Evolutionary conservation across 2,888 invertebrate genomes (phyloP), one percentile per base, ranked within the genome.

Genomic region (Epinotia demarniana): DNA sequence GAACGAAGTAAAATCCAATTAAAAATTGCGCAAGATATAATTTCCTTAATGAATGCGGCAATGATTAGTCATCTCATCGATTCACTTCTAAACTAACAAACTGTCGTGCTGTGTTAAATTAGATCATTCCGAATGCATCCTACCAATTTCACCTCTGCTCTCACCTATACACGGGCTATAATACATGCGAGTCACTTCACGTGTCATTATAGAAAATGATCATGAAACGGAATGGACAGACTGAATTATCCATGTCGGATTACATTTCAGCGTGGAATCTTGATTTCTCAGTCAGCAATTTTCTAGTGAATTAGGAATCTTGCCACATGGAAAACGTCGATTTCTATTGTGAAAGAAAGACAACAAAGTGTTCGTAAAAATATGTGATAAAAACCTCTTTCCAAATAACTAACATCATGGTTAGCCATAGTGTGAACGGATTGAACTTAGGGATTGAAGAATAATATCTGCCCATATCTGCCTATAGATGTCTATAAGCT

Each of bases 141-240:
- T 75, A 62, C 27, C 75, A 72, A 67, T 72, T 72, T 75, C 71
- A 75, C 75, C 72, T 72, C 46, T 72, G 71, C 72, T 75, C 46
- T 72, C 61, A 67, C 67, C 66, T 69, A 27, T 27, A 39, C 39
- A 33, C 39, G 8, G 9, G 6, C 6, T 8, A 33, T 0, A 33
- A 6, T 33, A 53, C 12, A 55, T 71, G 23, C 23, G 18, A 66
- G 60, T 55, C 49, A 74, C 58, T 75, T 66, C 75, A 55, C 61
- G 71, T 68, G 62, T 57, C 68, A 72, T 68, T 72, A 63, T 19
- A 62, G 76, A 68, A 72, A 72, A 57, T 66, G 39, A 60, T 43
- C 27, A 61, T 13, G 58, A 66, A 66, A 33, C 55, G 23, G 16
- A 64, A 46, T 49, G 19, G 60, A 27, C 33, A 23, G 61, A n/a